A percentile compares a stretch with the other conserved stretches of the same genome.
Conservation (phyloP, 2,888 invertebrate species). For the Xylophagus ater region DNA sequence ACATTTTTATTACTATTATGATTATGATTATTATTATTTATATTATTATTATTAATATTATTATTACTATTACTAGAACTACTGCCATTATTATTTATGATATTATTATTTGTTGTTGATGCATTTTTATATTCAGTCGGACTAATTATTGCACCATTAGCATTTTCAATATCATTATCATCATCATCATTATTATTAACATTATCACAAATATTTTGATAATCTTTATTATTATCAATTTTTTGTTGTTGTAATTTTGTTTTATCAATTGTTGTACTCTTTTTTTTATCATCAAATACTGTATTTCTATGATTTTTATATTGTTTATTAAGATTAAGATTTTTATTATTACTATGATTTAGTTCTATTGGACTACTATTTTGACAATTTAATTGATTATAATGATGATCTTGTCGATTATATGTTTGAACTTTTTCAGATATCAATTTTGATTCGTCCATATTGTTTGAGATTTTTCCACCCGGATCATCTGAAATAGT, state of each 20-base stretch:
- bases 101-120: background rate
- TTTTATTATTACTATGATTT: background rate
- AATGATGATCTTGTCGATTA: conserved; percentile 7
- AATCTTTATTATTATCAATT: too few species aligned
- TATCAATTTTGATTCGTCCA: conserved; percentile 29
- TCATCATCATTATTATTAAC: too few species aligned
- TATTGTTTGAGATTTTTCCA: conserved; percentile 27
- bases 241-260: conserved; percentile 22
- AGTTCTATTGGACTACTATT: conserved; percentile 7
- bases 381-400: conserved; percentile 11
- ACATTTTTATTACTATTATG: conserved; percentile 14
- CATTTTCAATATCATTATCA: too few species aligned
- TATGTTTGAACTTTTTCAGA: conserved; percentile 10
- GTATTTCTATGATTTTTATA: too few species aligned
- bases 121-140: background rate
- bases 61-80: background rate
- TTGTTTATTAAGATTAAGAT: background rate
- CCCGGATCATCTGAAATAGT: conserved; percentile 33
- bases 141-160: too few species aligned
- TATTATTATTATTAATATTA: conserved; percentile 7
- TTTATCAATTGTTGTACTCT: too few species aligned
- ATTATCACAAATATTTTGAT: conserved; percentile 6
- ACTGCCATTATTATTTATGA: background rate
- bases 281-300: too few species aligned
- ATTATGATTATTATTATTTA: conserved; percentile 15